Evolutionary conservation across 2,113 vertebrate species (phyloP), one percentile per base, ranked within the genome.

Genomic region (Myrmophylax atrothorax): DNA sequence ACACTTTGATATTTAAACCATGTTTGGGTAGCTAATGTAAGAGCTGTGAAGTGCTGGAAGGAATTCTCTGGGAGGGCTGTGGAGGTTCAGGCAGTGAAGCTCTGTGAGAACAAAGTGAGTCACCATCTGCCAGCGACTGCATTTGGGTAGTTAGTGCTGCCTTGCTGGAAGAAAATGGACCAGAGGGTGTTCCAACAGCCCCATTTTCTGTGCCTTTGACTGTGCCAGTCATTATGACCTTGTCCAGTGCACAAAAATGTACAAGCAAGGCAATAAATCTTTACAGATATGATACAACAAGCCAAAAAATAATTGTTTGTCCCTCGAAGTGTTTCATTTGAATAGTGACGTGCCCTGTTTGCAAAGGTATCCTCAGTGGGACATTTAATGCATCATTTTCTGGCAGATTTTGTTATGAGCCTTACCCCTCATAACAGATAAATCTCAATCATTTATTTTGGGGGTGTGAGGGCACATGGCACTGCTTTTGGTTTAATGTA

Each of bases 381-480:
- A 15, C 29, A 60, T n/a, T 29, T 18, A 35, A 52, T 44, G 24
- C 11, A 10, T 2, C n/a, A 6, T 66, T 66, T 33, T 77, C 3
- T 46, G 35, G 40, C 12, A 73, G 42, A 55, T 84, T 95, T 86
- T 53, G 44, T 18, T 18, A 37, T 64, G 42, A 74, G 6, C 8
- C 13, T 81, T 15, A 28, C 7, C 12, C 35, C 44, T 89, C 49
- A 59, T 17, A 50, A 47, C 12, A 58, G 3, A 7, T 7, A 67
- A 37, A 3, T 26, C 26, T 73, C 44, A 31, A 3, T 72, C 35
- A 62, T 42, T 69, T 56, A 13, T 25, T 42, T 25, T 69, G 60
- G 38, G 17, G 2, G 22, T 35, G n/a, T 1, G 2, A 8, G 7
- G 6, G 2, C 14, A 14, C 3, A 3, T 37, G 81, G 50, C 17